Evolutionary conservation across 1,140 invertebrate species (phyloP).

Genomic region (Drosophila tropicalis): DNA sequence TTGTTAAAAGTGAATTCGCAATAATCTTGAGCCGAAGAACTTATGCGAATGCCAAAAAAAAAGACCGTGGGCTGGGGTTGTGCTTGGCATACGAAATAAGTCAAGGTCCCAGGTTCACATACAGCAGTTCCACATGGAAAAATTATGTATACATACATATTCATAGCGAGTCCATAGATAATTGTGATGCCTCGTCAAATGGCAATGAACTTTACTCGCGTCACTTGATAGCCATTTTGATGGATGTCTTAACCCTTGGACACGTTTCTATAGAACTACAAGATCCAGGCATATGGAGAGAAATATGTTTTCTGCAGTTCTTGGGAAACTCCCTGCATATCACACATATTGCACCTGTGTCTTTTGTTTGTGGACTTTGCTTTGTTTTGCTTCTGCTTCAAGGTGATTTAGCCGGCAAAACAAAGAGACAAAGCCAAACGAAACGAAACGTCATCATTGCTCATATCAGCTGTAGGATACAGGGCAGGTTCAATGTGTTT

Average conservation of each 20-base stretch:
- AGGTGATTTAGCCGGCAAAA: constrained; percentile 35
- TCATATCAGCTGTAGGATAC: constrained; percentile 1
- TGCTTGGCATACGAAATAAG: constrained; percentile 72
- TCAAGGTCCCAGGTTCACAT: constrained; percentile 61
- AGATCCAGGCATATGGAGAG: neutral
- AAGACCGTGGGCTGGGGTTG: constrained; percentile 29
- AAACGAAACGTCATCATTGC: constrained; percentile 5
- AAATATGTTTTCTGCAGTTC: constrained; percentile 3
- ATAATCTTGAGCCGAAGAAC: neutral
- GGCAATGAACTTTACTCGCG: constrained; percentile 68
- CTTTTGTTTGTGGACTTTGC: constrained; percentile 6
- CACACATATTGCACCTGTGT: constrained; percentile 19
- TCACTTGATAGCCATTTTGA: constrained; percentile 36
- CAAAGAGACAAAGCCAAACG: constrained; percentile 25
- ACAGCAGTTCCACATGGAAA: constrained; percentile 2
- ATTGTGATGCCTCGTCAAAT: constrained; percentile 13
- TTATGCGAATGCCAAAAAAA: neutral
- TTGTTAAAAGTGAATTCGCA: constrained; percentile 15
- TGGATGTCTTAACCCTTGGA: constrained; percentile 33
- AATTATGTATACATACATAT: constrained; percentile 18
- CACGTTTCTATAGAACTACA: neutral
- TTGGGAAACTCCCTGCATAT: neutral
- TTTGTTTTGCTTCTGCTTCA: constrained; percentile 17
- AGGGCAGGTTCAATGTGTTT: constrained; percentile 25
- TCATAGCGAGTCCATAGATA: neutral